Conservation (phyloP, 2,888 invertebrate species). For the Leptopilina myrica region DNA sequence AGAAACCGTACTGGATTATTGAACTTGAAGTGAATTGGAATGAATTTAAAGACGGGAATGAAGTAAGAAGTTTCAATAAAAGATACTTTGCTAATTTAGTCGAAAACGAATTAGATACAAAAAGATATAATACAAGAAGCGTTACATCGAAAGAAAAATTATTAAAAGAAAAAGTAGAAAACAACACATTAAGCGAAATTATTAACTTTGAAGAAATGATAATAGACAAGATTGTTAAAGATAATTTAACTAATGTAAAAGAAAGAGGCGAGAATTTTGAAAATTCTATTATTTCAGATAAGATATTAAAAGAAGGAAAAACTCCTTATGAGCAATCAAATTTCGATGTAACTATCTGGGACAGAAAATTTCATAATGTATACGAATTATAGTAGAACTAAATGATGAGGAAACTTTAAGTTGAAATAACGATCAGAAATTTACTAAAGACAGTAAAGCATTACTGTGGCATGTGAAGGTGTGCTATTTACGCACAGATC, state of each 20-base stretch:
- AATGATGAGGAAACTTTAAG: background rate
- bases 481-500: conserved; percentile 51
- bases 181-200: background rate
- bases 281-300: background rate
- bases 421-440: background rate
- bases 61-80: background rate
- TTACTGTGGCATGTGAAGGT: conserved; percentile 46
- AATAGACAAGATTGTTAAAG: background rate
- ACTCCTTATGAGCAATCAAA: background rate
- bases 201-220: background rate
- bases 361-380: background rate
- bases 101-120: background rate
- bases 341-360: background rate
- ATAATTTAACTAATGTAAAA: background rate
- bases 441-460: conserved; percentile 31
- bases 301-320: background rate
- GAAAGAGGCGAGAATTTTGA: background rate
- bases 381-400: background rate
- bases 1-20: no score
- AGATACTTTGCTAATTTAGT: background rate
- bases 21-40: background rate
- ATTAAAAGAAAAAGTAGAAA: background rate
- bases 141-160: background rate
- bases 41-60: background rate
- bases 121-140: background rate